phyloP scores from a whole-genome alignment of 2,888 invertebrate genomes.

The Phytoseiulus persimilis region DNA sequence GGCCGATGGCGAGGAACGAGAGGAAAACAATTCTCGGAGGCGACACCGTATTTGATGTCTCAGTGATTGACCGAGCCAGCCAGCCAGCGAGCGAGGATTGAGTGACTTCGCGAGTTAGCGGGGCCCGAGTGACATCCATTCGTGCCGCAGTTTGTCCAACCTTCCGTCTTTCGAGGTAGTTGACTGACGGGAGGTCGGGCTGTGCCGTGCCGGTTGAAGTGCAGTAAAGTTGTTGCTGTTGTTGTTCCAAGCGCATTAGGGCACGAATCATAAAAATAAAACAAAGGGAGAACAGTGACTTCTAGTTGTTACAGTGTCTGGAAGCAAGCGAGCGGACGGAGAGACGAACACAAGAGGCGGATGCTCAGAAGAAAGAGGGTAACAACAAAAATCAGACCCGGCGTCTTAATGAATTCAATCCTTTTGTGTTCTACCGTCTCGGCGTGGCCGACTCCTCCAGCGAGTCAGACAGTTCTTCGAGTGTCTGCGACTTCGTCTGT shows the following conservation, averaged over 20 bases:
- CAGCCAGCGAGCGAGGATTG: no score
- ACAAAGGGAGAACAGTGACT: not conserved
- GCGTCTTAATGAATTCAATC: not conserved
- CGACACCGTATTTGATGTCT: not conserved
- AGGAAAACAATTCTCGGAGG: not conserved
- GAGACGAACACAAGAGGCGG: not conserved
- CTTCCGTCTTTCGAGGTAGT: not conserved
- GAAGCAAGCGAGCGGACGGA: not conserved
- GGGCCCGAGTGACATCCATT: not conserved
- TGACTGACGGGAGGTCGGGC: not conserved
- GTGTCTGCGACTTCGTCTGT: not conserved
- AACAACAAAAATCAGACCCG: not conserved
- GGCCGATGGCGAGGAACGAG: not conserved
- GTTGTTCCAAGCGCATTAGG: not conserved
- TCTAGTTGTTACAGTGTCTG: not conserved
- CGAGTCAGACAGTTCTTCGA: no score
- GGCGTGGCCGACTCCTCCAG: not conserved
- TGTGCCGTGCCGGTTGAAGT: not conserved
- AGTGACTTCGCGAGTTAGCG: not conserved
- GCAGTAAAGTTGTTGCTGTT: not conserved
- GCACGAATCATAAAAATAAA: constrained; percentile 5
- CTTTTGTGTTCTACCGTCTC: not conserved
- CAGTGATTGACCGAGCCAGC: not conserved
- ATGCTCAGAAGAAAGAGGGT: not conserved
- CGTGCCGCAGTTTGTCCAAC: no score